phyloP scores from a whole-genome alignment of 2,888 invertebrate genomes.

The Theodoxus fluviatilis region DNA sequence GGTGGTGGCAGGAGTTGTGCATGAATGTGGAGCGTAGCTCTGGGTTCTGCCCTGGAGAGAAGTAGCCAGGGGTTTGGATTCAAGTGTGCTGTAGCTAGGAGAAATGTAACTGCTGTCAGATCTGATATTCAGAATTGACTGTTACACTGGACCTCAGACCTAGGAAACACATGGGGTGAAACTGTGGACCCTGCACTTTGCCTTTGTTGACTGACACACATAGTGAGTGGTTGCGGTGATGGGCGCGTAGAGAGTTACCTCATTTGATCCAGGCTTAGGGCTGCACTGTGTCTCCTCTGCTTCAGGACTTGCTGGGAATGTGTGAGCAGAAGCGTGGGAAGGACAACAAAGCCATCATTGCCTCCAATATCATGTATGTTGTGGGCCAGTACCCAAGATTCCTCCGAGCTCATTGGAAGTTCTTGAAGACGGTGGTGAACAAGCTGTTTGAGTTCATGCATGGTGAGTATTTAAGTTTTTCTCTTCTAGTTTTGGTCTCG shows the following conservation, averaged over 20 bases:
- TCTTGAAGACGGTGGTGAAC: slow-evolving; percentile 99
- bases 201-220: too few species aligned
- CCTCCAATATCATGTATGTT: slow-evolving; percentile 99
- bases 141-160: too few species aligned
- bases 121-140: too few species aligned
- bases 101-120: too few species aligned
- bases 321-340: slow-evolving; percentile 96
- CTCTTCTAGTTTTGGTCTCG: not conserved
- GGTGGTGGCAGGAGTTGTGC: too few species aligned
- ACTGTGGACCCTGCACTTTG: too few species aligned
- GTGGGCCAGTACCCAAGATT: slow-evolving; percentile 99
- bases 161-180: too few species aligned
- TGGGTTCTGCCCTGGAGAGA: too few species aligned
- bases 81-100: too few species aligned
- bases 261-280: not conserved
- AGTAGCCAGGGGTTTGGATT: too few species aligned
- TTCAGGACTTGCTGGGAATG: slow-evolving; percentile 85
- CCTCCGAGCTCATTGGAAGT: slow-evolving; percentile 99
- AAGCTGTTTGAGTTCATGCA: slow-evolving; percentile 99
- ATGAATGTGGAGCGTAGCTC: too few species aligned
- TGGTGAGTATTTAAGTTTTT: slow-evolving; percentile 64
- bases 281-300: not conserved
- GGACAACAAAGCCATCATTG: slow-evolving; percentile 99
- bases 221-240: too few species aligned
- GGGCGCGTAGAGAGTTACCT: not conserved